Conservation (phyloP, 1,140 invertebrate genomes). For the Pectinophora gossypiella region DNA sequence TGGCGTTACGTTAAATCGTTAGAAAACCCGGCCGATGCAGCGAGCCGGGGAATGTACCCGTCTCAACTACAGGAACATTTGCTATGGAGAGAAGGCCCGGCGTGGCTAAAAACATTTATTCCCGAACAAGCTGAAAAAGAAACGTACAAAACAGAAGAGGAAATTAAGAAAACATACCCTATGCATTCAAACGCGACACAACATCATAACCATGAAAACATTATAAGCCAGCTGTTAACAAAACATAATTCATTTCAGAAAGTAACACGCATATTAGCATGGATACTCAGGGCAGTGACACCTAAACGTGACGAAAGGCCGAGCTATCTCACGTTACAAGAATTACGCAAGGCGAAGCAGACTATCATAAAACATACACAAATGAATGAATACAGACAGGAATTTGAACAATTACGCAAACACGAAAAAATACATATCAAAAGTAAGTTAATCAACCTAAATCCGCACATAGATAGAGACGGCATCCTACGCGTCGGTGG, state of each 20-base stretch:
- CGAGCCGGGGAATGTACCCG: not conserved
- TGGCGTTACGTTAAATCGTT: constrained; percentile 30
- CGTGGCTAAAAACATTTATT: constrained; percentile 1
- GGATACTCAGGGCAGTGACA: constrained; percentile 9
- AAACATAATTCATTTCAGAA: constrained; percentile 7
- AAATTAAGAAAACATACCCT: constrained; percentile 4
- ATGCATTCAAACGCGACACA: not conserved
- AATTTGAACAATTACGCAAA: constrained; percentile 7
- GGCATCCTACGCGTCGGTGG: constrained; percentile 24
- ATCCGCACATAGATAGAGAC: constrained; percentile 7
- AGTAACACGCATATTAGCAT: constrained; percentile 8
- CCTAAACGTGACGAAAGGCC: constrained; percentile 1
- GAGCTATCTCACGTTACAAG: constrained; percentile 11
- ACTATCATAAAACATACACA: constrained; percentile 5
- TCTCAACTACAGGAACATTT: not conserved
- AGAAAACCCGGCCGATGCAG: constrained; percentile 32
- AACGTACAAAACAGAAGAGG: constrained; percentile 5
- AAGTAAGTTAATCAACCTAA: not conserved
- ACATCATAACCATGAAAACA: not conserved
- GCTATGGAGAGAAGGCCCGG: constrained; percentile 1
- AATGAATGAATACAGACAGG: not conserved
- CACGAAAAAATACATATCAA: not conserved
- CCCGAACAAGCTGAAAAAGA: not conserved
- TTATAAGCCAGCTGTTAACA: not conserved
- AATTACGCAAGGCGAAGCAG: constrained; percentile 4